phyloP scores from a whole-genome alignment of 2,797 vertebrate genomes.

The Enteromius afrohamiltoni region DNA sequence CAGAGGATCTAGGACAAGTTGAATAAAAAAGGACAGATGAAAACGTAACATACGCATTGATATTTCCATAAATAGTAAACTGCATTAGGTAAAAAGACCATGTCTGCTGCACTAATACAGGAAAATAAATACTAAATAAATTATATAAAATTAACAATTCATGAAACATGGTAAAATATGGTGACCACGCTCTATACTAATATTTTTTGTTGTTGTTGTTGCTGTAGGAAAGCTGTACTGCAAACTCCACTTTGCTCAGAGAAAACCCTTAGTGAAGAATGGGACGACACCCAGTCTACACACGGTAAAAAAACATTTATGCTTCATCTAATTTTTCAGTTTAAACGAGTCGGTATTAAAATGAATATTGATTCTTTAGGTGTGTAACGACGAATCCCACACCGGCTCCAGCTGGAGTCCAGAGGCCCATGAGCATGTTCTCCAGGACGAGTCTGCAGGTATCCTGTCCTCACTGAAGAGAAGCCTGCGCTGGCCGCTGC shows the following conservation, averaged over 20 bases:
- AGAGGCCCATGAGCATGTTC: slow-evolving; percentile 64
- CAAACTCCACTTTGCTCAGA: slow-evolving; percentile 91
- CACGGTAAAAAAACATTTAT: slow-evolving; percentile 67
- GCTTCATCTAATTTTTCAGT: not conserved
- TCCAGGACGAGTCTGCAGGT: slow-evolving; percentile 87
- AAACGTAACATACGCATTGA: not conserved
- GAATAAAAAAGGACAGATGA: too few species aligned
- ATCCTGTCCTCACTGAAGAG: slow-evolving; percentile 87
- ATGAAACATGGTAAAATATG: not conserved
- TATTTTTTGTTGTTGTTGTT: slow-evolving; percentile 30
- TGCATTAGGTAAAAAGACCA: too few species aligned
- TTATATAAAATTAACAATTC: not conserved
- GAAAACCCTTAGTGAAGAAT: slow-evolving; percentile 80
- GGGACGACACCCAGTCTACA: slow-evolving; percentile 79
- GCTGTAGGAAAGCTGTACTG: slow-evolving; percentile 92
- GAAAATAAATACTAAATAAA: not conserved
- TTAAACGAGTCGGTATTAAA: not conserved
- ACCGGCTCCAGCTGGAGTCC: slow-evolving; percentile 59
- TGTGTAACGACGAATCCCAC: slow-evolving; percentile 62
- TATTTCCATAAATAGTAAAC: not conserved
- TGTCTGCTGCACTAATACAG: not conserved
- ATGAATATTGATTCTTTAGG: slow-evolving; percentile 28
- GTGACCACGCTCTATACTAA: not conserved
- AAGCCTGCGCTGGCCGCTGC: slow-evolving; percentile 85
- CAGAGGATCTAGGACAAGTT: too few species aligned